Percentiles rank a stretch among this genome's conserved stretches.
phyloP scores from a whole-genome alignment of 2,888 invertebrate genomes.

The Neoaliturus tenellus region DNA sequence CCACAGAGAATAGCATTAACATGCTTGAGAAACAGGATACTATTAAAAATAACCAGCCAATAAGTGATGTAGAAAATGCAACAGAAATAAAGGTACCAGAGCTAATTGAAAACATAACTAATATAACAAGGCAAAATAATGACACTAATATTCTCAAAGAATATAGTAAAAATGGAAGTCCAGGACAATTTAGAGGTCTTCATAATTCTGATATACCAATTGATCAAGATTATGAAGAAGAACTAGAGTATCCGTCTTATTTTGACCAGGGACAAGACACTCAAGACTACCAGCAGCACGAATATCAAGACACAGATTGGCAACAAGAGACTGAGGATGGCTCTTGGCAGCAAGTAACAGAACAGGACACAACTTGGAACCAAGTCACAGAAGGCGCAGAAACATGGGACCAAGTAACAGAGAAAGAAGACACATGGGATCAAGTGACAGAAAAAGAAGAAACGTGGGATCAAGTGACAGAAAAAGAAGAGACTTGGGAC shows the following conservation, averaged over 20 bases:
- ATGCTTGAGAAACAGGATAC: background rate
- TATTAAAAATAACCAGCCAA: background rate
- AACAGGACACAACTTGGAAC: background rate
- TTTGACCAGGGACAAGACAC: background rate
- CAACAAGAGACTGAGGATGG: conserved; percentile 2
- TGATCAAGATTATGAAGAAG: background rate
- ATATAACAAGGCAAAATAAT: background rate
- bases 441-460: background rate
- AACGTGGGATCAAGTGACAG: background rate
- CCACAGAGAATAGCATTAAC: background rate
- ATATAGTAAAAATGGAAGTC: background rate
- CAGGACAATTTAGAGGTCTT: background rate
- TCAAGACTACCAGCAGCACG: background rate
- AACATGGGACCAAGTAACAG: background rate
- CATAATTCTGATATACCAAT: conserved; percentile 36
- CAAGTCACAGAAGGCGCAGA: background rate
- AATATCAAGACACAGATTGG: conserved; percentile 20
- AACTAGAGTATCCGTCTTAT: background rate
- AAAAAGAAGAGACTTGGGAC: background rate
- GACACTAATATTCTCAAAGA: background rate
- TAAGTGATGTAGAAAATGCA: background rate
- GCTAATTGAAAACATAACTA: background rate
- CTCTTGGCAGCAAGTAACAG: background rate
- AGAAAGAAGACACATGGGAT: background rate
- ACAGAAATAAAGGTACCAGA: background rate